A percentile compares a stretch with the other conserved stretches of the same genome.
Conservation (phyloP, 2,113 vertebrate species). For the Elephantulus edwardii region DNA sequence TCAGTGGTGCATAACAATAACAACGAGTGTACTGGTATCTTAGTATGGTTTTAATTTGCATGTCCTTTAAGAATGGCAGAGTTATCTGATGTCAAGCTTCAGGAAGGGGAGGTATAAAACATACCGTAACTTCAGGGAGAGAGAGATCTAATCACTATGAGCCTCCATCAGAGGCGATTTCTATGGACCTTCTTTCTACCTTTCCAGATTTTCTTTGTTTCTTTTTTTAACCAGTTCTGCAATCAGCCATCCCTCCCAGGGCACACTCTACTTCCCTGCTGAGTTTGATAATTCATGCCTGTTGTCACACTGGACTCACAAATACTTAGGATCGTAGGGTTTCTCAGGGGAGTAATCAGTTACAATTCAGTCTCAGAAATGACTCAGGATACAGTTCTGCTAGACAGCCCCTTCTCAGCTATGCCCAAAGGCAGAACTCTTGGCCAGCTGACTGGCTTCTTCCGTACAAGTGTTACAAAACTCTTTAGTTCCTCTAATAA, state of each 20-base stretch:
- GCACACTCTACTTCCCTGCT: background rate
- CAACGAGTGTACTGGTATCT: background rate
- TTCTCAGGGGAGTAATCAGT: background rate
- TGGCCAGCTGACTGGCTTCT: no score
- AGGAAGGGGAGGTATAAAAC: no score
- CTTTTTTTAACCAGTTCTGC: background rate
- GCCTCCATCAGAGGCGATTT: background rate
- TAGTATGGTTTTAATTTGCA: conserved; percentile 16
- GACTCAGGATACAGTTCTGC: no score
- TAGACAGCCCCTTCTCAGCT: no score
- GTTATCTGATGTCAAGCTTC: background rate
- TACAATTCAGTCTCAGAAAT: background rate
- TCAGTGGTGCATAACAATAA: no score
- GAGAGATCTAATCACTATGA: background rate
- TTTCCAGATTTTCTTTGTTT: background rate
- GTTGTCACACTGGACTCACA: background rate
- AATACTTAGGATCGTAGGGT: background rate
- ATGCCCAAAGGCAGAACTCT: no score
- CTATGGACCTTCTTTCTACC: background rate
- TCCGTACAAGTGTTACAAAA: no score
- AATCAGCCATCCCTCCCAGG: background rate
- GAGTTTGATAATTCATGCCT: background rate
- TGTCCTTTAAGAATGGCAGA: background rate
- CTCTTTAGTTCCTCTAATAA: no score
- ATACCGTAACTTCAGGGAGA: background rate